Conservation (phyloP, 2,113 vertebrate species). For the Hiodon tergisus region DNA sequence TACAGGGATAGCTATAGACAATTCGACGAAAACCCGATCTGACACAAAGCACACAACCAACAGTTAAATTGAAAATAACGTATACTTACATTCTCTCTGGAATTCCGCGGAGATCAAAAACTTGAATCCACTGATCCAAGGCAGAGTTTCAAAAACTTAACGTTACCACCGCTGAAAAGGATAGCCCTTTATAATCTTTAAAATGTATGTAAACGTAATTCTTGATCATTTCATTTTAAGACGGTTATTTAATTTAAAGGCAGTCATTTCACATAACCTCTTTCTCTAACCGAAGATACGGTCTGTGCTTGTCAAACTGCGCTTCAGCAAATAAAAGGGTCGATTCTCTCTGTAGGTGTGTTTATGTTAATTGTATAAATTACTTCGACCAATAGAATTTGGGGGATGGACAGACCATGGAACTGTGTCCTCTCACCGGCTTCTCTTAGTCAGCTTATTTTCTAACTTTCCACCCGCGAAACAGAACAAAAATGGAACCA, state of each 20-base stretch:
- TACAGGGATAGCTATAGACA: no score
- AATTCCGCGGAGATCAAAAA: not conserved
- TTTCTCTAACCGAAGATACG: not conserved
- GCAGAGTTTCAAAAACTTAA: not conserved
- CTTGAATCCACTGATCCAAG: not conserved
- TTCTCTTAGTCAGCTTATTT: not conserved
- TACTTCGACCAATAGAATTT: not conserved
- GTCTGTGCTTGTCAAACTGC: not conserved
- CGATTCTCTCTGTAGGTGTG: not conserved
- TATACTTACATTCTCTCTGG: not conserved
- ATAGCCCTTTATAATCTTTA: not conserved
- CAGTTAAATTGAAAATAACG: conserved; percentile 12
- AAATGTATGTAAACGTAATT: not conserved
- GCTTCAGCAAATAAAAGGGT: not conserved
- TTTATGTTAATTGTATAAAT: not conserved
- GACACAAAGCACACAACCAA: not conserved
- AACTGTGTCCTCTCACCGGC: not conserved
- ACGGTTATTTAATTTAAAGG: no score
- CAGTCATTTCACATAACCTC: not conserved
- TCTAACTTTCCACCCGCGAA: not conserved
- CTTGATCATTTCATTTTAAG: no score
- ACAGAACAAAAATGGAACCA: not conserved
- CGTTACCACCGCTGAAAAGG: not conserved
- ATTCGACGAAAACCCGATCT: not conserved
- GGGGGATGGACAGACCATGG: not conserved